Percentiles rank a stretch among this genome's conserved stretches.
phyloP scores from a whole-genome alignment of 2,888 invertebrate genomes.

The Drosophila gaucha region DNA sequence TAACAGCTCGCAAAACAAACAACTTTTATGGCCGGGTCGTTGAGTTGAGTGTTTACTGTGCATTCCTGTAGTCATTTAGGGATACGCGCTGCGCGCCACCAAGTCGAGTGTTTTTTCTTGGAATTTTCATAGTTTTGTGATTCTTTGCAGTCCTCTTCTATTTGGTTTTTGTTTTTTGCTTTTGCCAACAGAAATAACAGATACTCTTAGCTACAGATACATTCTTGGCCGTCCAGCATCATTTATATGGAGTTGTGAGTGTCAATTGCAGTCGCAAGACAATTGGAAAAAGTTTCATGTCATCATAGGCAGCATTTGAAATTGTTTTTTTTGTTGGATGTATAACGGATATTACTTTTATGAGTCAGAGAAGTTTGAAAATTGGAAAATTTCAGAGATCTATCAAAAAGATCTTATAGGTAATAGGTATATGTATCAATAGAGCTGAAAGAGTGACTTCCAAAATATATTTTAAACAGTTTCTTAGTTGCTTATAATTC shows the following conservation, averaged over 20 bases:
- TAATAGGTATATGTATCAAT: neutral
- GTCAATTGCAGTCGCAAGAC: slow-evolving; percentile 53
- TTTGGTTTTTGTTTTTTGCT: slow-evolving; percentile 7
- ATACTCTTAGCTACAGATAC: slow-evolving; percentile 21
- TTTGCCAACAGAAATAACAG: slow-evolving; percentile 20
- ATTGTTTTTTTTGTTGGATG: neutral
- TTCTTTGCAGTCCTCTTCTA: slow-evolving; percentile 19
- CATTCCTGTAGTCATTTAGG: slow-evolving; percentile 47
- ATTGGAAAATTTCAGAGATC: neutral
- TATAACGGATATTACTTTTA: slow-evolving; percentile 23
- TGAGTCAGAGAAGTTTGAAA: slow-evolving; percentile 25
- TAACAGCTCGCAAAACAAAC: slow-evolving; percentile 37
- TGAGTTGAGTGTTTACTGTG: slow-evolving; percentile 53
- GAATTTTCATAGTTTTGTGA: slow-evolving; percentile 55
- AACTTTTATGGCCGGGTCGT: slow-evolving; percentile 53
- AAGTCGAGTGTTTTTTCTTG: slow-evolving; percentile 69
- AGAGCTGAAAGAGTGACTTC: too few relatives aligned
- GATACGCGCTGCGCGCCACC: slow-evolving; percentile 27
- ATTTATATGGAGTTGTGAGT: slow-evolving; percentile 21
- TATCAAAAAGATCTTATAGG: neutral
- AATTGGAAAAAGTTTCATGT: slow-evolving; percentile 40
- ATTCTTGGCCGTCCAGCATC: slow-evolving; percentile 26
- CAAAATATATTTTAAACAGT: too few relatives aligned
- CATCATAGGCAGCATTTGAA: slow-evolving; percentile 24
- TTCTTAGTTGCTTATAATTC: neutral